phyloP scores from a whole-genome alignment of 2,113 vertebrate genomes.

The Neogobius melanostomus region DNA sequence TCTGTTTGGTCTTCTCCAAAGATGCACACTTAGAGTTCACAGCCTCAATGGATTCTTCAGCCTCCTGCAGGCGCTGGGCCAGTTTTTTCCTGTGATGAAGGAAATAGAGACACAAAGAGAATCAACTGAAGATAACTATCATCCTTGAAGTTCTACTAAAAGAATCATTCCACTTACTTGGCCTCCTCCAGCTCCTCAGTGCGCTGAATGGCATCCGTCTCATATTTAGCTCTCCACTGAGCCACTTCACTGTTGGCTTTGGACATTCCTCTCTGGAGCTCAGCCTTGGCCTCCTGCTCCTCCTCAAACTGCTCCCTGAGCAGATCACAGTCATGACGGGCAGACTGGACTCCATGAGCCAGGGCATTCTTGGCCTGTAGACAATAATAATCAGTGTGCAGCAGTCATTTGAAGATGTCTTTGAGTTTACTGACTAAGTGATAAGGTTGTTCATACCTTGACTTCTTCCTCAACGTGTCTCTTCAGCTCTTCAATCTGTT shows the following conservation, averaged over 20 bases:
- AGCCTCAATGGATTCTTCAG: conserved; percentile 73
- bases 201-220: conserved; percentile 84
- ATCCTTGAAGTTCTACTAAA: no score
- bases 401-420: no score
- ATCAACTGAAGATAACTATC: no score
- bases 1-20: conserved; percentile 76
- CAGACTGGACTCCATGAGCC: conserved; percentile 80
- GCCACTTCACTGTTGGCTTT: conserved; percentile 87
- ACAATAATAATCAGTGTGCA: no score
- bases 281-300: conserved; percentile 83
- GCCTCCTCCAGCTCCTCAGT: conserved; percentile 85
- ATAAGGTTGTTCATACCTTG: no score
- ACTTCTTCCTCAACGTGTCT: no score
- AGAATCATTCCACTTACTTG: conserved; percentile 64
- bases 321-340: conserved; percentile 83
- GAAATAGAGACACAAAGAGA: not conserved
- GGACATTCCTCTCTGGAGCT: conserved; percentile 83
- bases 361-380: conserved; percentile 87
- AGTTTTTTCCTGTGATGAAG: conserved; percentile 67
- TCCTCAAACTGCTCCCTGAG: conserved; percentile 85
- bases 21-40: conserved; percentile 75
- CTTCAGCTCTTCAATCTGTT: conserved; percentile 83
- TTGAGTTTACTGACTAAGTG: no score
- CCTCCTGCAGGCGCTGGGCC: conserved; percentile 74
- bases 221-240: conserved; percentile 86